Conservation (phyloP, 2,797 vertebrate genomes). For the Nasua narica region DNA sequence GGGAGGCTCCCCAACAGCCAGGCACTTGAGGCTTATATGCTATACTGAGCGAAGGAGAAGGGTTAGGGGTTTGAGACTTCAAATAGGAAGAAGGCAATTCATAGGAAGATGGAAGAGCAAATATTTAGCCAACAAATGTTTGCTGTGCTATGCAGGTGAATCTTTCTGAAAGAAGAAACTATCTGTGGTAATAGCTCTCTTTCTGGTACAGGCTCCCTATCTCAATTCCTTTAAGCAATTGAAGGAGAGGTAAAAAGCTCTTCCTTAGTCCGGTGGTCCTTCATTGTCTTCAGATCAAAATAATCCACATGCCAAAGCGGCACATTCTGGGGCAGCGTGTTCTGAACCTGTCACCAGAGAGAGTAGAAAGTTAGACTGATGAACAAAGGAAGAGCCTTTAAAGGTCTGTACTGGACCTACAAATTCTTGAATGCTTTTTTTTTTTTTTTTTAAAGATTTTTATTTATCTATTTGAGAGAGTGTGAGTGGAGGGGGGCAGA, state of each 20-base stretch:
- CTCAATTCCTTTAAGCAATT: not conserved
- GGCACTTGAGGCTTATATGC: not conserved
- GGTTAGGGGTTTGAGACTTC: not conserved
- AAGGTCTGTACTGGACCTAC: constrained; percentile 18
- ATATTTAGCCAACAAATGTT: not conserved
- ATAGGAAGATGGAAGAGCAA: not conserved
- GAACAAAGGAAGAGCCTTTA: not conserved
- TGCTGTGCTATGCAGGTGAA: not conserved
- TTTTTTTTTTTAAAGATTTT: no score
- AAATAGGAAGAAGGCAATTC: not conserved
- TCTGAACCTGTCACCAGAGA: not conserved
- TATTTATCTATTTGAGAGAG: no score
- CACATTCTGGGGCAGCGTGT: not conserved
- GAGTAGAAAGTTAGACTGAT: not conserved
- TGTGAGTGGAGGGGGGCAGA: no score
- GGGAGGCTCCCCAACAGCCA: not conserved
- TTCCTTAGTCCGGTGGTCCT: not conserved
- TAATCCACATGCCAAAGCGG: not conserved
- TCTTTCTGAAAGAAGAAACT: not conserved
- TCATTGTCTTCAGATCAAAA: not conserved
- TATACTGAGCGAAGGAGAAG: not conserved
- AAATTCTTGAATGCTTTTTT: not conserved
- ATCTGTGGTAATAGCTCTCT: not conserved
- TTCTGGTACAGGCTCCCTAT: not conserved
- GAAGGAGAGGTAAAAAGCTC: not conserved